Evolutionary conservation across 2,888 invertebrate species (phyloP).

Genomic region (Heteromyza rotundicornis): DNA sequence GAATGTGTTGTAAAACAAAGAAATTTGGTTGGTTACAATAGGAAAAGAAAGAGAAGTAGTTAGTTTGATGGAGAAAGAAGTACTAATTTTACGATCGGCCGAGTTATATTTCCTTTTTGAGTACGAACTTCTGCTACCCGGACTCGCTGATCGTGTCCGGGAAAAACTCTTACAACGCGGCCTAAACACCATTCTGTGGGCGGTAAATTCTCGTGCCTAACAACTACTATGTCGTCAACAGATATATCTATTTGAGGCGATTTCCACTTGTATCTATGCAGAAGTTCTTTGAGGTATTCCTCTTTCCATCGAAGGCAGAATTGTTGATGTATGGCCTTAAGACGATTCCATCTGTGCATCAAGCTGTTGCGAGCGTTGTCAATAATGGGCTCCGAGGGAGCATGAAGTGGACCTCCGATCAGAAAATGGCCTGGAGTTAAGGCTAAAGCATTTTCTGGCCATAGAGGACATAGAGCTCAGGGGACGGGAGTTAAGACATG

Average conservation of each 20-base stretch:
- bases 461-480: not conserved
- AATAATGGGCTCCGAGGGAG: not conserved
- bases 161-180: not conserved
- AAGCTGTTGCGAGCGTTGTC: not conserved
- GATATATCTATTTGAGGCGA: not conserved
- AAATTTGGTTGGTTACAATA: no score
- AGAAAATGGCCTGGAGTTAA: constrained; percentile 14
- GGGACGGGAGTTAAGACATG: not conserved
- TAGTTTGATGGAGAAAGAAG: no score
- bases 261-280: constrained; percentile 12
- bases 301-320: constrained; percentile 18
- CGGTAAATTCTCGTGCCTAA: constrained; percentile 5
- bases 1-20: no score
- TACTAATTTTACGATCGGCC: no score
- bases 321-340: constrained; percentile 10
- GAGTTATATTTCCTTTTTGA: no score
- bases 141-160: not conserved
- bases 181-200: constrained; percentile 13
- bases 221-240: constrained; percentile 6
- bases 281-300: constrained; percentile 15
- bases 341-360: constrained; percentile 8
- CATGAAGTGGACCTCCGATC: not conserved
- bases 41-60: no score
- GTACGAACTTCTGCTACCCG: constrained; percentile 10
- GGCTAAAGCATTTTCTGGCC: not conserved